Base-by-base conservation (phyloP, 2,797 vertebrate genomes). In the Myotis daubentonii region DNA sequence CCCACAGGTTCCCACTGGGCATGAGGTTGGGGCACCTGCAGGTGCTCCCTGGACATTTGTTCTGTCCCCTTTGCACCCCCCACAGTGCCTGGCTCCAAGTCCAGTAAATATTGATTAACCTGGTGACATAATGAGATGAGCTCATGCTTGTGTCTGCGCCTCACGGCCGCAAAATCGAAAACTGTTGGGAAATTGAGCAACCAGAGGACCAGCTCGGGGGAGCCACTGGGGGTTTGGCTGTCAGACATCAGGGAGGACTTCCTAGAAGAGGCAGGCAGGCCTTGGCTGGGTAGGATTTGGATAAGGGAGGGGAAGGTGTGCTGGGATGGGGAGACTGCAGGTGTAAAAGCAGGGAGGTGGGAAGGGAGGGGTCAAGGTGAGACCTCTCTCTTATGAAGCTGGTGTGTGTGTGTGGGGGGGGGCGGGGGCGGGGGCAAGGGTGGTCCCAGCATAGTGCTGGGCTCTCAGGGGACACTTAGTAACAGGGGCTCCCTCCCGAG, bases 11-110 rank as follows among this genome's bases (percentile, higher is more conserved):
- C 30, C 65, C 19, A 38, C 3, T 0, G 22, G 51, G 22, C 44
- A 47, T 0, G 0, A 9, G 16, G n/a, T 17, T 0, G n/a, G 12
- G n/a, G 13, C 23, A n/a, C n/a, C 20, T 5, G n/a, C 44, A 76
- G 65, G 51, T 28, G 51, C 16, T 76, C 0, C 0, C 30, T 72
- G 28, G 25, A 15, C 16, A 1, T 55, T 57, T 79, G 79, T 66
- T 38, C 53, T 0, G 3, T 65, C 4, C 68, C 3, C 25, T 70
- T 47, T 19, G 15, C 13, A 33, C 17, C 4, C 1, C 1, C 44
- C 15, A 13, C 6, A 12, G 5, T 9, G 11, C 15, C 74, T 30
- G 80, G 11, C 28, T 36, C 38, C 6, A 6, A n/a, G 33, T 41
- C 38, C 30, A 19, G 15, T 5, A 60, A 74, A 28, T 83, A 23